Evolutionary conservation across 2,113 vertebrate genomes (phyloP).

Genomic region (Litocranius walleri): DNA sequence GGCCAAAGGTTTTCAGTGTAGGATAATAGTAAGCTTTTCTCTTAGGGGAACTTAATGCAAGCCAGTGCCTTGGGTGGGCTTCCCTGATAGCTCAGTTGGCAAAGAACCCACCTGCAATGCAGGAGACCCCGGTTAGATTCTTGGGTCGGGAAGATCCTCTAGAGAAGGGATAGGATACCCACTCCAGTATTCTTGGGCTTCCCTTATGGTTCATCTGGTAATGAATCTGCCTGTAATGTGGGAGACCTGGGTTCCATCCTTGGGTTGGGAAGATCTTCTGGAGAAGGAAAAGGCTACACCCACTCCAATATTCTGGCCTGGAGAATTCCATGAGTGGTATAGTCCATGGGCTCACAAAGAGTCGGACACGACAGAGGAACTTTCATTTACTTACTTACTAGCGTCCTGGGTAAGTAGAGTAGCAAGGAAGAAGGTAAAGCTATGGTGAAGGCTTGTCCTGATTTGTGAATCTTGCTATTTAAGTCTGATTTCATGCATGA

Average conservation of each 20-base stretch:
- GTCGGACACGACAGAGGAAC: rapidly evolving
- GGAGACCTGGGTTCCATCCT: neutral
- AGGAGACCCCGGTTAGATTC: rapidly evolving
- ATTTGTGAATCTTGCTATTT: neutral
- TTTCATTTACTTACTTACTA: neutral
- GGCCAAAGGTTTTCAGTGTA: neutral
- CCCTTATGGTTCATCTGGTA: neutral
- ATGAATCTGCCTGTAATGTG: neutral
- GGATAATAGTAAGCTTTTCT: neutral
- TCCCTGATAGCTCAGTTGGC: neutral
- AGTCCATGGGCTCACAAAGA: neutral
- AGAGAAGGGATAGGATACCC: neutral
- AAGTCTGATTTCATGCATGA: neutral
- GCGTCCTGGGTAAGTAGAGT: neutral
- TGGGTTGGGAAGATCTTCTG: neutral
- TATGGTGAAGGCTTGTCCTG: neutral
- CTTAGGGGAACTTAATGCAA: neutral
- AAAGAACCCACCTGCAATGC: neutral
- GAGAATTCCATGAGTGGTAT: neutral
- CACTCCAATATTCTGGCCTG: neutral
- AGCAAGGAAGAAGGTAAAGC: neutral
- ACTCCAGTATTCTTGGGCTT: neutral
- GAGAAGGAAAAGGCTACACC: neutral
- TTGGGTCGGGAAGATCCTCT: rapidly evolving
- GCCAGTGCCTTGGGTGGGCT: neutral